Evolutionary conservation across 2,113 vertebrate genomes (phyloP).

Genomic region (Gymnarchus niloticus): DNA sequence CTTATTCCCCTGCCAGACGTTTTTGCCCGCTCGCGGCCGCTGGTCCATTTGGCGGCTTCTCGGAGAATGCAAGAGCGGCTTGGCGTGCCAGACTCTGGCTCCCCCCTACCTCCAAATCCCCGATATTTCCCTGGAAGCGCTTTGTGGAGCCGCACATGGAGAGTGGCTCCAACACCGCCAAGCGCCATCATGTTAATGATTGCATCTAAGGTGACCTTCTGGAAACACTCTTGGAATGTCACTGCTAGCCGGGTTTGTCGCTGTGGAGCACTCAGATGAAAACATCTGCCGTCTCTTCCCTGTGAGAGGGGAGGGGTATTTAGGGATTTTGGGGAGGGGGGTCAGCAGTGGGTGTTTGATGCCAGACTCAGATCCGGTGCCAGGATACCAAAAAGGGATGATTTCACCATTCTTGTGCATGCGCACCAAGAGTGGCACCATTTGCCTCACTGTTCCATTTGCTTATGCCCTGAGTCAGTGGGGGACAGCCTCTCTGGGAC

Average conservation of each 20-base stretch:
- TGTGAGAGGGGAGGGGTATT: neutral
- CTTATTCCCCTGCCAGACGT: neutral
- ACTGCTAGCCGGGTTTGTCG: conserved; percentile 24
- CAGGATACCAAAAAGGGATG: neutral
- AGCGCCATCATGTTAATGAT: neutral
- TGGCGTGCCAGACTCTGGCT: neutral
- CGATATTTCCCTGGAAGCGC: no score
- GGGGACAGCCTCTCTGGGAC: no score
- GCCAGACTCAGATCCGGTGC: neutral
- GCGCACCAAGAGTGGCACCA: neutral
- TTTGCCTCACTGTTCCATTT: no score
- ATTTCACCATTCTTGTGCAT: neutral
- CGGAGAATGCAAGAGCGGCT: neutral
- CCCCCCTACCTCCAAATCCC: neutral
- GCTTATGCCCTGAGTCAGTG: no score
- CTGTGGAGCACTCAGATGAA: conserved; percentile 30
- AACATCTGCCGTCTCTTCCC: conserved; percentile 34
- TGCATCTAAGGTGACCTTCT: conserved; percentile 35
- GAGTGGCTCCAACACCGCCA: neutral
- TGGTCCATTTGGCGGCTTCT: no score
- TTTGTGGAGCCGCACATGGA: neutral
- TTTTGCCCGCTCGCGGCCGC: neutral
- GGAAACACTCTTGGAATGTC: conserved; percentile 25
- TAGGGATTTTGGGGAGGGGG: conserved; percentile 62
- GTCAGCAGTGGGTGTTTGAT: no score